Base-by-base conservation (phyloP, 2,113 vertebrate genomes). In the Hydrochoerus hydrochaeris region DNA sequence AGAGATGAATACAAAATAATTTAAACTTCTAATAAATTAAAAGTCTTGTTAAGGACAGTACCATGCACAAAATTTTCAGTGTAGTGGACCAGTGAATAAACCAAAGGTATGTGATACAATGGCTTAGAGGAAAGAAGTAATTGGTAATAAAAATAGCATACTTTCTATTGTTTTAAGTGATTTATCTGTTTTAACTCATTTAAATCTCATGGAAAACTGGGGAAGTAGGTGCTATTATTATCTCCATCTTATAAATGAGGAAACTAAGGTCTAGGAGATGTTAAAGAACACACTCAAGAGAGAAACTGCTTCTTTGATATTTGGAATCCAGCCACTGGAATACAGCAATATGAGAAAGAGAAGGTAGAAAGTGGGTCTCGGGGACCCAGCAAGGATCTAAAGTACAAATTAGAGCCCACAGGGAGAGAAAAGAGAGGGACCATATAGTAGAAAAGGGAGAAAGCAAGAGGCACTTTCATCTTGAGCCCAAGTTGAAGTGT, bases 21-120 rank as follows among this genome's bases (percentile, higher is more conserved):
- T 54, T 69, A 96, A 67, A 88, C 10, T 35, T 80, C n/a, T 57
- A 82, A 78, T 35, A 20, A 90, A 35, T 24, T 67, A 69, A 78
- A 1, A 88, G 63, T 73, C 30, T 96, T 62, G 46, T 67, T 14
- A 52, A 88, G 19, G 20, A 89, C 1, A 82, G 26, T 73, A 6
- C 24, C 86, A 95, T 71, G 58, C 26, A 94, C 54, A 92, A 90
- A 83, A 57, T 28, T 69, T 90, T 19, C 17, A 85, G 65, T 94
- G 17, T 32, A 94, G 57, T 65, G 58, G 58, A 91, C n/a, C 81
- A 63, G 13, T 88, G 10, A 84, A 62, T 85, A 71, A 95, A 75
- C 65, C 60, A 88, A 92, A 96, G 65, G 7, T 60, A 83, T 13
- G 38, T 91, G 26, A 32, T 82, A 41, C 26, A 17, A 19, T 85